phyloP scores from a whole-genome alignment of 2,113 vertebrate genomes.

The Oceanodroma tethys region DNA sequence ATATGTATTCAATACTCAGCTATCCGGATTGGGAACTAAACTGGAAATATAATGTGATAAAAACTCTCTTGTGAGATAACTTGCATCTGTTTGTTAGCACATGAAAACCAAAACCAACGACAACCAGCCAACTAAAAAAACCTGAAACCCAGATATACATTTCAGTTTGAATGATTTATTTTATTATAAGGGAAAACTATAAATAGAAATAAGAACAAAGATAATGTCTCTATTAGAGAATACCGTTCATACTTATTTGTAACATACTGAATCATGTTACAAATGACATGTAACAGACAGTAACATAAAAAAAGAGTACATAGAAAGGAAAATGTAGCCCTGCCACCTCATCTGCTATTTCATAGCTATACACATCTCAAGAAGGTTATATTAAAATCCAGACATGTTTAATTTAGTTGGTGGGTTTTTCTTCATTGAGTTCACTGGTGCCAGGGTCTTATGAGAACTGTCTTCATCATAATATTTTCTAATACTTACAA shows the following conservation, averaged over 20 bases:
- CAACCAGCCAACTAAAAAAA: neutral
- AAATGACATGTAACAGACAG: neutral
- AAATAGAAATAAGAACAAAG: neutral
- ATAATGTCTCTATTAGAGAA: neutral
- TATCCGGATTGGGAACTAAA: neutral
- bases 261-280: neutral
- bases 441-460: neutral
- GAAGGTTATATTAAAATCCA: neutral
- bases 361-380: neutral
- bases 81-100: neutral
- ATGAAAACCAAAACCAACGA: neutral
- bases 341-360: neutral
- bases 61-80: neutral
- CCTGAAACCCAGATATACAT: neutral
- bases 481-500: neutral
- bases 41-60: neutral
- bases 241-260: neutral
- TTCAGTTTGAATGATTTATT: neutral
- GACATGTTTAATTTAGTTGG: neutral
- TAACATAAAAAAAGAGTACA: neutral
- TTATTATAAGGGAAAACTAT: neutral
- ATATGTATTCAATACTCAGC: neutral
- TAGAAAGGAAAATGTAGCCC: neutral
- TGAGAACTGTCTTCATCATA: neutral
- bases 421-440: neutral